Conservation (phyloP, 2,797 vertebrate species). For the Paedocypris micromegethes region DNA sequence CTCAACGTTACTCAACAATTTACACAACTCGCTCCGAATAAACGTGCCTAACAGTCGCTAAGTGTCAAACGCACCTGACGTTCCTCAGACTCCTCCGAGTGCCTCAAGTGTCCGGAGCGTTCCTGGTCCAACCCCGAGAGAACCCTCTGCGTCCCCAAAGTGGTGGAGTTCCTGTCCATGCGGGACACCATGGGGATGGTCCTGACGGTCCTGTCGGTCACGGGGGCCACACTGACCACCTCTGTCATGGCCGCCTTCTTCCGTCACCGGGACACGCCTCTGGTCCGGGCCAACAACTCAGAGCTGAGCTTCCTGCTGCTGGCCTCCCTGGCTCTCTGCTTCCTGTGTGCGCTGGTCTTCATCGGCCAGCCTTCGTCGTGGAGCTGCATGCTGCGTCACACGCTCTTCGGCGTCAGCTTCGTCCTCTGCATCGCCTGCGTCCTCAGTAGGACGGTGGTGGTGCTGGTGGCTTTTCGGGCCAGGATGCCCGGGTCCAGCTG, state of each 20-base stretch:
- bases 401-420: slow-evolving; percentile 55
- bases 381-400: slow-evolving; percentile 56
- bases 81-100: slow-evolving; percentile 47
- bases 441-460: slow-evolving; percentile 55
- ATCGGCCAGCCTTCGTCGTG: slow-evolving; percentile 46
- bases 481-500: slow-evolving; percentile 48
- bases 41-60: too few species aligned
- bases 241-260: slow-evolving; percentile 46
- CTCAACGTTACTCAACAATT: too few species aligned
- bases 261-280: slow-evolving; percentile 43
- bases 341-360: slow-evolving; percentile 50
- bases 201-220: slow-evolving; percentile 47
- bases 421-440: slow-evolving; percentile 56
- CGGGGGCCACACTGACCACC: slow-evolving; percentile 47
- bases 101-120: slow-evolving; percentile 43
- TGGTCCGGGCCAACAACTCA: slow-evolving; percentile 52
- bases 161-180: slow-evolving; percentile 60
- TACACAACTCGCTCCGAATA: too few species aligned
- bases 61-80: background rate
- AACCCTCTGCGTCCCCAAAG: slow-evolving; percentile 46
- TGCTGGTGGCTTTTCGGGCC: slow-evolving; percentile 55
- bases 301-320: slow-evolving; percentile 56
- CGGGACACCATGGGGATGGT: slow-evolving; percentile 53
- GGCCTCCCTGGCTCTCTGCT: slow-evolving; percentile 53
- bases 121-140: slow-evolving; percentile 52